Conservation (phyloP, 2,797 vertebrate species). For the Streptopelia turtur region DNA sequence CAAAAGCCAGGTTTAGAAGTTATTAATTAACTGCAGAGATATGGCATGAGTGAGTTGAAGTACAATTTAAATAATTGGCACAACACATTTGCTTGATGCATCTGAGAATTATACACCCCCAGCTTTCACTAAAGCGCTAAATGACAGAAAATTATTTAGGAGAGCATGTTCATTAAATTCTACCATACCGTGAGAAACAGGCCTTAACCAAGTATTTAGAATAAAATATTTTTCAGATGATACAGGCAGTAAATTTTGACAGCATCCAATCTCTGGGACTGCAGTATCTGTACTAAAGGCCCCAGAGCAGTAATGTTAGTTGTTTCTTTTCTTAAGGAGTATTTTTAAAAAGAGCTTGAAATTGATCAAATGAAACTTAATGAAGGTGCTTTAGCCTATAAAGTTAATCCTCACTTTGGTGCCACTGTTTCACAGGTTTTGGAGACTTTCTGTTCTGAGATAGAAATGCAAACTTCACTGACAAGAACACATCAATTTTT, state of each 20-base stretch:
- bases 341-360: slow-evolving; percentile 20
- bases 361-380: slow-evolving; percentile 51
- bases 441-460: not conserved
- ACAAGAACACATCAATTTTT: not conserved
- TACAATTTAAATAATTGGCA: slow-evolving; percentile 17
- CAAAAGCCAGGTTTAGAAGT: slow-evolving; percentile 17
- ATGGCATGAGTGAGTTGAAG: not conserved
- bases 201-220: slow-evolving; percentile 37
- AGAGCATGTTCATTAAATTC: slow-evolving; percentile 61
- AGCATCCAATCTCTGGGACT: slow-evolving; percentile 7
- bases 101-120: not conserved
- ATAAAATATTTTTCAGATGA: slow-evolving; percentile 64
- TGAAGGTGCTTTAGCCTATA: slow-evolving; percentile 36
- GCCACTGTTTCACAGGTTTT: not conserved
- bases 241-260: slow-evolving; percentile 45
- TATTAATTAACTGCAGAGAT: slow-evolving; percentile 50
- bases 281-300: not conserved
- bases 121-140: slow-evolving; percentile 27
- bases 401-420: slow-evolving; percentile 14
- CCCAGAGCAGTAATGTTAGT: not conserved
- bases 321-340: slow-evolving; percentile 22
- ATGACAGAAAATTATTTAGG: slow-evolving; percentile 42
- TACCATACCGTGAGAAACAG: slow-evolving; percentile 24
- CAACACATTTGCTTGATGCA: not conserved
- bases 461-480: not conserved